Percentiles rank a stretch among this genome's conserved stretches.
phyloP scores from a whole-genome alignment of 2,113 vertebrate species.

The Merops nubicus region DNA sequence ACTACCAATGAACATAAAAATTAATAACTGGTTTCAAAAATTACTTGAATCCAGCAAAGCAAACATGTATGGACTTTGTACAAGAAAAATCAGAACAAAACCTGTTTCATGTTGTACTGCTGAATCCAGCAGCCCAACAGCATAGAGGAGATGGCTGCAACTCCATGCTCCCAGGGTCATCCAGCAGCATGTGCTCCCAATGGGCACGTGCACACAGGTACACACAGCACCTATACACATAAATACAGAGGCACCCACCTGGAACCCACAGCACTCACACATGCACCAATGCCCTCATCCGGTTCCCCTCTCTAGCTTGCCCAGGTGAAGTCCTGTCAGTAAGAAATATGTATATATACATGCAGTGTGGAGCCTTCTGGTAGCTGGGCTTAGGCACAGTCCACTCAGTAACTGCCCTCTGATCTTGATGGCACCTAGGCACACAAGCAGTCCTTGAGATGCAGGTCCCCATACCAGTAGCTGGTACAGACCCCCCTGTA shows the following conservation, averaged over 20 bases:
- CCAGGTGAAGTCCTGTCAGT: background rate
- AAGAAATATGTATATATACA: background rate
- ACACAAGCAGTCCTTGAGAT: accelerated
- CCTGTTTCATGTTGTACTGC: background rate
- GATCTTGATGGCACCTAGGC: background rate
- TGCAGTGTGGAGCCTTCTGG: background rate
- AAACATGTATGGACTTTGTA: background rate
- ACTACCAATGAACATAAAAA: background rate
- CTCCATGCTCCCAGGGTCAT: background rate
- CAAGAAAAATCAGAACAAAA: background rate
- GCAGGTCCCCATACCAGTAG: background rate
- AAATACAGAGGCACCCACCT: background rate
- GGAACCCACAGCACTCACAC: background rate
- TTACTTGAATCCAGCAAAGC: background rate
- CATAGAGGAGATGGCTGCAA: background rate
- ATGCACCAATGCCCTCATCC: background rate
- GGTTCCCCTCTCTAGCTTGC: background rate
- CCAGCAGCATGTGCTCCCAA: background rate
- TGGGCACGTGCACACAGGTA: background rate
- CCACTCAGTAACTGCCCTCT: background rate
- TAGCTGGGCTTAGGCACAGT: background rate
- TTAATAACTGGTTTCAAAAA: background rate
- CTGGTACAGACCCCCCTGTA: background rate
- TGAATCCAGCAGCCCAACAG: background rate
- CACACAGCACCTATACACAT: too few species aligned